These are phyloP conservation scores for Drosophila fulvimacula DNA, from an alignment of 2,888 invertebrate genomes.

Conservation along the genomic window DNA sequence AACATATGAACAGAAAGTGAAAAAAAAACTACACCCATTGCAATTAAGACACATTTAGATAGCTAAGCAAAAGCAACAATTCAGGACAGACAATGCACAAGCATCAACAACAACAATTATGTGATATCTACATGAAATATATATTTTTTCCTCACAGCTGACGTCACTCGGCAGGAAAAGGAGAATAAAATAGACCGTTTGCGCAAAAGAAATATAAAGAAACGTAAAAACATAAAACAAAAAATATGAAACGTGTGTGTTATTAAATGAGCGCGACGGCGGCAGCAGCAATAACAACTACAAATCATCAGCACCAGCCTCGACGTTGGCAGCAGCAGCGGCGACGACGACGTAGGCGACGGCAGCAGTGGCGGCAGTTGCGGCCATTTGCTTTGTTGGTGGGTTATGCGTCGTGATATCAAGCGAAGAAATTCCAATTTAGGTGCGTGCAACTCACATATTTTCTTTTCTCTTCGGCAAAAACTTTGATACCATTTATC, in stretches of 20 bases:
- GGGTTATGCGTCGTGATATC: slow-evolving; percentile 61
- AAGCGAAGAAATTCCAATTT: slow-evolving; percentile 68
- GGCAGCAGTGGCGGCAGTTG: slow-evolving; percentile 33
- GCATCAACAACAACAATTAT: slow-evolving; percentile 68
- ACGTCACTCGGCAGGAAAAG: slow-evolving; percentile 59
- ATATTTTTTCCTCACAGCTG: slow-evolving; percentile 59
- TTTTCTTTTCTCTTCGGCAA: slow-evolving; percentile 2
- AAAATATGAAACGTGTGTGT: slow-evolving; percentile 79
- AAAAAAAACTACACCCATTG: slow-evolving; percentile 43
- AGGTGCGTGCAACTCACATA: slow-evolving; percentile 56
- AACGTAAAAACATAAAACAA: slow-evolving; percentile 43
- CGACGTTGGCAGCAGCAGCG: slow-evolving; percentile 23
- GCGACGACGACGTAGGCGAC: slow-evolving; percentile 44
- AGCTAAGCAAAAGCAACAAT: slow-evolving; percentile 45
- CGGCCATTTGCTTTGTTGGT: slow-evolving; percentile 53
- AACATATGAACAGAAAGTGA: slow-evolving; percentile 43
- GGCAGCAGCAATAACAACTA: slow-evolving; percentile 33
- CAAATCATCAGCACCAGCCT: slow-evolving; percentile 30
- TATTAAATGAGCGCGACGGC: slow-evolving; percentile 65
- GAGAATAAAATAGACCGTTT: slow-evolving; percentile 46
- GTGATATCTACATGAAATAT: slow-evolving; percentile 71
- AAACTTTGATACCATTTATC: slow-evolving; percentile 25
- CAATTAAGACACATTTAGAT: slow-evolving; percentile 27
- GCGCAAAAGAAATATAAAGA: slow-evolving; percentile 44
- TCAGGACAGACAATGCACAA: slow-evolving; percentile 23